A percentile compares a stretch with the other conserved stretches of the same genome.
These are phyloP conservation scores for Drosophila colorata DNA, from an alignment of 2,888 invertebrate genomes.

Conservation along the genomic window DNA sequence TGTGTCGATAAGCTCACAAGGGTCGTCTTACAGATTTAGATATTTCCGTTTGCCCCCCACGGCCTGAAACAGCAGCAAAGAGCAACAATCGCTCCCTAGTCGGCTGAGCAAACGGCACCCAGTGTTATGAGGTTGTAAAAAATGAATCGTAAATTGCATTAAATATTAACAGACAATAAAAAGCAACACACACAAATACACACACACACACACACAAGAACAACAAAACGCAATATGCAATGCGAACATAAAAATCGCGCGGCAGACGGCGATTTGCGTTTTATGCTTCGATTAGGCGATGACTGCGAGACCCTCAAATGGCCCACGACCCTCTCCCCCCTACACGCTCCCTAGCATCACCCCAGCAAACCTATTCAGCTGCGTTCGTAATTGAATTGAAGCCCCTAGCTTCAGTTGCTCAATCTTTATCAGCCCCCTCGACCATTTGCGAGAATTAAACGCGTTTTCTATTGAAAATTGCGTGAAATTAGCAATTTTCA, in stretches of 20 bases:
- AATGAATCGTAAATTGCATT: conserved; percentile 80
- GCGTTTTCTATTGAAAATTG: conserved; percentile 12
- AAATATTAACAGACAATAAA: conserved; percentile 80
- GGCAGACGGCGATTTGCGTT: conserved; percentile 67
- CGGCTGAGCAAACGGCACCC: conserved; percentile 10
- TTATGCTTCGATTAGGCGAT: conserved; percentile 75
- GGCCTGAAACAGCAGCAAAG: neutral
- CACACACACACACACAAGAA: conserved; percentile 6
- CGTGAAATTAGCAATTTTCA: conserved; percentile 10
- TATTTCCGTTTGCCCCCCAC: neutral
- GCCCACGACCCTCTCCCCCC: neutral
- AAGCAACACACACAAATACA: conserved; percentile 22
- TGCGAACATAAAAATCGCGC: conserved; percentile 59
- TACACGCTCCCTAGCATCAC: neutral
- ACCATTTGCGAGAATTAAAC: conserved; percentile 13
- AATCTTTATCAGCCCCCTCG: conserved; percentile 13
- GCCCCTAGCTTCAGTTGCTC: conserved; percentile 23
- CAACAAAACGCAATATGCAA: conserved; percentile 47
- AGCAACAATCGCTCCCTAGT: conserved; percentile 32
- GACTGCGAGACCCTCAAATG: conserved; percentile 7
- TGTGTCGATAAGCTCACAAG: neutral
- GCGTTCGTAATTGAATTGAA: conserved; percentile 34
- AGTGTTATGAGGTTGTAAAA: conserved; percentile 77
- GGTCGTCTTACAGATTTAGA: conserved; percentile 19
- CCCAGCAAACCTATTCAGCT: conserved; percentile 10